Conservation (phyloP, 2,888 invertebrate genomes). For the Clostera curtula region DNA sequence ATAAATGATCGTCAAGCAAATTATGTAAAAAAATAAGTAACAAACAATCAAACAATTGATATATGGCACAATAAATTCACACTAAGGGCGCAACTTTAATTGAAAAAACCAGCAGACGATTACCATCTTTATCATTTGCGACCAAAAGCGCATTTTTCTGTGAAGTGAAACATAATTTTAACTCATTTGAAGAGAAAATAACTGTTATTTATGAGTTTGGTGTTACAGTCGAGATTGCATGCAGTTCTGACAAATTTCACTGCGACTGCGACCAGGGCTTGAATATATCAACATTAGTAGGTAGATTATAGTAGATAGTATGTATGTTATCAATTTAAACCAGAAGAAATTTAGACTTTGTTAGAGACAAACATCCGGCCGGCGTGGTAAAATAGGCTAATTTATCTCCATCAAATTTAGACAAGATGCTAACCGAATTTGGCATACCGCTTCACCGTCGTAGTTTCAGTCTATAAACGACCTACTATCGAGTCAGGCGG, state of each 20-base stretch:
- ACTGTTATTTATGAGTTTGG: constrained; percentile 47
- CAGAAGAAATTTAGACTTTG: too few species aligned
- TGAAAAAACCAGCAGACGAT: constrained; percentile 12
- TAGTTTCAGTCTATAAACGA: too few species aligned
- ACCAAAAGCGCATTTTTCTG: constrained; percentile 16
- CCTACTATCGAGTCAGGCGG: too few species aligned
- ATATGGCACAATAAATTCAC: constrained; percentile 13
- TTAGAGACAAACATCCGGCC: too few species aligned
- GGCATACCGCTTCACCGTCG: too few species aligned
- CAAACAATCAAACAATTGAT: constrained; percentile 8
- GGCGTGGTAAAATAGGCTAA: too few species aligned
- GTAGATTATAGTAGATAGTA: too few species aligned
- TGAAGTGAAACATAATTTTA: constrained; percentile 24
- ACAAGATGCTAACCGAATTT: too few species aligned
- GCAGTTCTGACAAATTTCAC: constrained; percentile 40
- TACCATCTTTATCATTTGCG: constrained; percentile 16
- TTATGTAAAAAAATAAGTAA: constrained; percentile 9
- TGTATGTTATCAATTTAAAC: too few species aligned
- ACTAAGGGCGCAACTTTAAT: constrained; percentile 15
- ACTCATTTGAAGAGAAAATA: constrained; percentile 39
- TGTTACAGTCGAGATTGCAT: constrained; percentile 37
- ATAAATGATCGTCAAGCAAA: not conserved
- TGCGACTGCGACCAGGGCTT: constrained; percentile 18
- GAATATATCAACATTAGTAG: constrained; percentile 21
- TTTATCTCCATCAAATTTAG: too few species aligned